Evolutionary conservation across 2,888 invertebrate genomes (phyloP).

Genomic region (Eilema griseolum): DNA sequence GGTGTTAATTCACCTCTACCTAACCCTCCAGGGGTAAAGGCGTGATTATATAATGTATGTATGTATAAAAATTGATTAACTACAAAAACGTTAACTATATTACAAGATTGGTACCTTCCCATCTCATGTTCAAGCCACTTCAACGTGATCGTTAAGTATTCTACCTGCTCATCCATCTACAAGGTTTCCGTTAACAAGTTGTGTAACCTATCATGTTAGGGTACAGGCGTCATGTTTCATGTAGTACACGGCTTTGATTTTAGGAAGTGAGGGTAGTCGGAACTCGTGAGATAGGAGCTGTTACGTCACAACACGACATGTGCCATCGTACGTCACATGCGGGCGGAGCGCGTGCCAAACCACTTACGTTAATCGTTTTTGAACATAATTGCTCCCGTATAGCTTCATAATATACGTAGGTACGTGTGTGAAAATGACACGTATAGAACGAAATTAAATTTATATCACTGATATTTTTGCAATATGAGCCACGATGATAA

Average conservation of each 20-base stretch:
- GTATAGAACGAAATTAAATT: slow-evolving; percentile 16
- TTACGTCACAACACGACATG: slow-evolving; percentile 58
- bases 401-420: slow-evolving; percentile 29
- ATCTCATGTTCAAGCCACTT: neutral
- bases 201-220: slow-evolving; percentile 22
- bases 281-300: slow-evolving; percentile 45
- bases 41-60: too few species aligned
- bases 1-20: too few species aligned
- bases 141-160: neutral
- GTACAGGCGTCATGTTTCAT: slow-evolving; percentile 40
- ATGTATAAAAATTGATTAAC: neutral
- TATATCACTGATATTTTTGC: neutral
- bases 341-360: slow-evolving; percentile 75
- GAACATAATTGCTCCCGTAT: slow-evolving; percentile 71
- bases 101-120: neutral
- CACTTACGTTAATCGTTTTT: slow-evolving; percentile 75
- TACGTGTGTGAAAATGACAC: slow-evolving; percentile 26
- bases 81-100: neutral
- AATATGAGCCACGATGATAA: neutral
- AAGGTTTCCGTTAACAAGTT: slow-evolving; percentile 8
- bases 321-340: slow-evolving; percentile 66
- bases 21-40: too few species aligned
- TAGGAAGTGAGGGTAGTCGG: slow-evolving; percentile 52
- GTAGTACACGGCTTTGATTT: slow-evolving; percentile 66
- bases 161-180: neutral